Conservation (phyloP, 1,140 invertebrate genomes). For the Caenorhabditis latens region DNA sequence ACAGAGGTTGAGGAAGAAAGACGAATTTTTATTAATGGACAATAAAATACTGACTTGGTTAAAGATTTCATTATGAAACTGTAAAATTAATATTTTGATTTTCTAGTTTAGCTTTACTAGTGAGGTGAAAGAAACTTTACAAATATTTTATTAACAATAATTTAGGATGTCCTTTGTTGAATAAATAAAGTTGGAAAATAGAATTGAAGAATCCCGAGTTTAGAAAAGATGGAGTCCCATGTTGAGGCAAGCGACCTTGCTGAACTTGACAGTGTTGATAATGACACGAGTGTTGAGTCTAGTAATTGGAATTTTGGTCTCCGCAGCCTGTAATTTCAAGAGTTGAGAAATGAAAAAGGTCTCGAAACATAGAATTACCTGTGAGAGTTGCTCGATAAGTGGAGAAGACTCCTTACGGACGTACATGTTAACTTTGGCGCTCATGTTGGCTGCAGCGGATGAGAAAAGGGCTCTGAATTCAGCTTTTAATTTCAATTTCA, state of each 20-base stretch:
- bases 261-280: conserved; percentile 55
- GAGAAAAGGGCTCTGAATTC: conserved; percentile 54
- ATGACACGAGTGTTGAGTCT: conserved; percentile 62
- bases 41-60: no score
- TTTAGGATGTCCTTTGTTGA: no score
- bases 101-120: no score
- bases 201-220: background rate
- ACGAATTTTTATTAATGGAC: no score
- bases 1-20: no score
- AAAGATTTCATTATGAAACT: no score
- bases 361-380: conserved; percentile 11
- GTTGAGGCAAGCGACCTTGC: conserved; percentile 62
- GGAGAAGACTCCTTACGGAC: conserved; percentile 16
- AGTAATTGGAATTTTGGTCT: conserved; percentile 11
- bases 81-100: no score
- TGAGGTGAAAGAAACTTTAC: no score
- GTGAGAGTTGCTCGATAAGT: conserved; percentile 38
- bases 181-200: no score
- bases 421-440: conserved; percentile 57
- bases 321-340: conserved; percentile 9
- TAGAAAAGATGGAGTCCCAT: conserved; percentile 64
- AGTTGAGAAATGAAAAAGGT: no score
- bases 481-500: background rate
- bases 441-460: conserved; percentile 45
- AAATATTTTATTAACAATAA: no score